Base-by-base conservation (phyloP, 2,113 vertebrate species). In the Rallus limicola region DNA sequence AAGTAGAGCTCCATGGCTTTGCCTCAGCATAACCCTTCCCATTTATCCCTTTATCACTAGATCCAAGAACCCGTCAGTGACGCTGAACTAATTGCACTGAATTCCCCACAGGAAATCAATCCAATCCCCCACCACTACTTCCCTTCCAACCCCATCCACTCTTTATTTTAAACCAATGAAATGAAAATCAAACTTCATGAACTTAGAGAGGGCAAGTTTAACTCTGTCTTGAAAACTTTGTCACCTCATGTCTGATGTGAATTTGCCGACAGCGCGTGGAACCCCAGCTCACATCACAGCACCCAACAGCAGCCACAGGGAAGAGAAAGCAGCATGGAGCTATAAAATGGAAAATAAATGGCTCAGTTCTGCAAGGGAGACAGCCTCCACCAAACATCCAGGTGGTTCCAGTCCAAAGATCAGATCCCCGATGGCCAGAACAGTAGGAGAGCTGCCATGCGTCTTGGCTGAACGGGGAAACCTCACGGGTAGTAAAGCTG, bases 311-410 rank as follows among this genome's bases (percentile, higher is more conserved):
- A 88, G 50, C 58, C 60, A 18, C 6, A 23, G 40, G 52, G 60
- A 85, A 82, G 29, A 48, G 56, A 90, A 87, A 33, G 38, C 70
- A 33, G 31, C 11, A 21, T 48, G 68, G 67, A 63, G 67, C 29
- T 44, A n/a, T 78, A 56, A 68, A 94, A 88, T 26, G 50, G 50
- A 64, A 87, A 96, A 92, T 38, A 94, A 94, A 90, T 28, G 88
- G 52, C 52, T 80, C n/a, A 82, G 29, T 76, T 56, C 53, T 90
- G 81, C 62, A 64, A 44, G 15, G 23, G 16, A 52, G 92, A 63
- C 6, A n/a, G 36, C 44, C 50, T 58, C 42, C 60, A 42, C n/a
- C 44, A 36, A 81, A 85, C 67, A 55, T 24, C 18, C 29, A 36
- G 56, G 40, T 55, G 17, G 33, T 34, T 71, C 83, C 87, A 88